phyloP scores from a whole-genome alignment of 2,113 vertebrate species.

The Tringa solitaria region DNA sequence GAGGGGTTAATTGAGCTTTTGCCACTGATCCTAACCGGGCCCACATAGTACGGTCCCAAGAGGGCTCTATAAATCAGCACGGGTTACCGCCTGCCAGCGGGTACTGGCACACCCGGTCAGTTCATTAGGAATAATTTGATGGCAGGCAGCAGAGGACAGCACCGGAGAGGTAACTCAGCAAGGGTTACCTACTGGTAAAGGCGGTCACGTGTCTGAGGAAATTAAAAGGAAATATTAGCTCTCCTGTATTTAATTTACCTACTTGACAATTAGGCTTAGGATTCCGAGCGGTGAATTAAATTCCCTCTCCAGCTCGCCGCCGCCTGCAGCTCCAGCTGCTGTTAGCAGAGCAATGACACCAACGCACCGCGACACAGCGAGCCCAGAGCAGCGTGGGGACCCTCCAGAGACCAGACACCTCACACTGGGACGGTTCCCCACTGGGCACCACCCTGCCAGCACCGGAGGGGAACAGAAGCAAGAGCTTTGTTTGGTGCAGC shows the following conservation, averaged over 20 bases:
- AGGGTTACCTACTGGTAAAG: background rate
- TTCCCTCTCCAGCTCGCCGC: background rate
- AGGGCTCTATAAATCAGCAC: background rate
- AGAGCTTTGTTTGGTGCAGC: background rate
- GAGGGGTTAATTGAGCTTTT: background rate
- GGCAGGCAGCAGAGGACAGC: background rate
- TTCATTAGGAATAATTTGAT: background rate
- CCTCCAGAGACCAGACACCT: background rate
- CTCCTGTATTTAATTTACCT: background rate
- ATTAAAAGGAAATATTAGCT: background rate
- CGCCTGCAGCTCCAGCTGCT: background rate
- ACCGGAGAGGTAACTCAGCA: background rate
- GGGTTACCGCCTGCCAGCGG: background rate
- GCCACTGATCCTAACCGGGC: background rate
- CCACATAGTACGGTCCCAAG: background rate
- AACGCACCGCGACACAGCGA: background rate
- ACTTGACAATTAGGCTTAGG: background rate
- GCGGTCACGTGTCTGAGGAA: background rate
- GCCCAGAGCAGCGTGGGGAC: background rate
- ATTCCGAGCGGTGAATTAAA: background rate
- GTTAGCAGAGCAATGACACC: background rate
- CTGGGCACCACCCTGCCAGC: background rate
- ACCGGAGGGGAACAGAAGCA: background rate
- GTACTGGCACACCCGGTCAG: background rate
- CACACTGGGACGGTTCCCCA: too few species aligned